Percentiles rank a stretch among this genome's conserved stretches.
These are phyloP conservation scores for Parauchenoglanis punctatus DNA, from an alignment of 2,797 vertebrate species.

Conservation along the genomic window DNA sequence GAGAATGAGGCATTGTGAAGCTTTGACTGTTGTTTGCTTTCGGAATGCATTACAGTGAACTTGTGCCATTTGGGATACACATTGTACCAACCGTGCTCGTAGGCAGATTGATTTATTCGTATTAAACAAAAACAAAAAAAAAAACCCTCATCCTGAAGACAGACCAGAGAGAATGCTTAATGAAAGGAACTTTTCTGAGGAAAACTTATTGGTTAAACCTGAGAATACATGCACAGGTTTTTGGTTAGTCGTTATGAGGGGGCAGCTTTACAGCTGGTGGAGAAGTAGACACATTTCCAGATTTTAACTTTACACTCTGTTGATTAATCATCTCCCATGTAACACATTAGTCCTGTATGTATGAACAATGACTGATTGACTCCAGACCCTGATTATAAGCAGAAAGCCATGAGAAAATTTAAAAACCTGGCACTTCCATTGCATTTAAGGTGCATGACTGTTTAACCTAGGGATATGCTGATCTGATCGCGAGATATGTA, in stretches of 20 bases:
- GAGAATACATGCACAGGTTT: neutral
- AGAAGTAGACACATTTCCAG: neutral
- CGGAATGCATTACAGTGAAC: constrained; percentile 9
- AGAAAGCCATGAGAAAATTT: neutral
- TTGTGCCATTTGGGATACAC: constrained; percentile 1
- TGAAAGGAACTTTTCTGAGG: neutral
- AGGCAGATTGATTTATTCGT: constrained; percentile 2
- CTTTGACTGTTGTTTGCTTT: neutral
- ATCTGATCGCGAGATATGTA: neutral
- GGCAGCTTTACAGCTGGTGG: neutral
- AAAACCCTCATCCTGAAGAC: neutral
- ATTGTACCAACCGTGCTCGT: neutral
- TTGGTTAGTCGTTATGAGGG: neutral
- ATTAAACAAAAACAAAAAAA: neutral
- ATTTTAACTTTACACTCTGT: neutral
- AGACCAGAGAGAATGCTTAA: neutral
- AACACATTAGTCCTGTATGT: neutral
- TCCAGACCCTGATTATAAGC: neutral
- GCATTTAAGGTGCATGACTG: neutral
- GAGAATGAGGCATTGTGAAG: constrained; percentile 15
- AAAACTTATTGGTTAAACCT: constrained; percentile 8
- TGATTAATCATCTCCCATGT: neutral
- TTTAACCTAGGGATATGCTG: neutral
- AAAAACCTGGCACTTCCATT: neutral
- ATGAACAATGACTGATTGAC: neutral